Base-by-base conservation (phyloP, 2,113 vertebrate genomes). In the Myxocyprinus asiaticus region DNA sequence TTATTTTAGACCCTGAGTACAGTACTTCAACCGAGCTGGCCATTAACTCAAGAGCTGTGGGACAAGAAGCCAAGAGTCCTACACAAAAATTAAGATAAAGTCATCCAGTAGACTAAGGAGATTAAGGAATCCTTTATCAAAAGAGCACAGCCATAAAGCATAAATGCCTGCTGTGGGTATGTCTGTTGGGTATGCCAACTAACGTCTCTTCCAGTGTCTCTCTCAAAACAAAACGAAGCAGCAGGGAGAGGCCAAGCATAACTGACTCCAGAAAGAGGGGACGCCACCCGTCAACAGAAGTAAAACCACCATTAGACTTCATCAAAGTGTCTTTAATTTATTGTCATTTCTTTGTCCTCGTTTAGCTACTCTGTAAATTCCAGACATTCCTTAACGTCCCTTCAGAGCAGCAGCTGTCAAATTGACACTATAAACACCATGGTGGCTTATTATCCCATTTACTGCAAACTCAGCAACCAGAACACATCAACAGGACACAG, bases 311-410 rank as follows among this genome's bases (percentile, higher is more conserved):
- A 67, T 42, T 62, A 67, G 58, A 44, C 71, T 53, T 47, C 56
- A 69, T 10, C 72, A n/a, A 64, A 58, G 79, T 5, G 12, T 43
- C 47, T 80, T 55, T n/a, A n/a, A 14, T 67, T 9, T 62, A 77
- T 77, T 43, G 66, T 68, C 45, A 15, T 73, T 67, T 67, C 44
- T 64, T 78, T 76, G 75, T 59, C 59, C 65, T 69, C 42, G 43
- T 70, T 51, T 69, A 47, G 66, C 56, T 72, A 50, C 85, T 88
- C 86, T 5, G 84, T 76, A 85, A 88, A 76, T 64, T 87, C 81
- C 86, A 90, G 84, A 92, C 89, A 92, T 92, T 92, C 90, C 87
- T 86, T 59, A 59, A 72, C 17, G 87, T 86, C 89, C 86, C 88
- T 86, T 70, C 3, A 70, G 86, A 87, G 87, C 83, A 85, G 76